These are phyloP conservation scores for Planococcus citri DNA, from an alignment of 1,140 invertebrate genomes.

Conservation along the genomic window DNA sequence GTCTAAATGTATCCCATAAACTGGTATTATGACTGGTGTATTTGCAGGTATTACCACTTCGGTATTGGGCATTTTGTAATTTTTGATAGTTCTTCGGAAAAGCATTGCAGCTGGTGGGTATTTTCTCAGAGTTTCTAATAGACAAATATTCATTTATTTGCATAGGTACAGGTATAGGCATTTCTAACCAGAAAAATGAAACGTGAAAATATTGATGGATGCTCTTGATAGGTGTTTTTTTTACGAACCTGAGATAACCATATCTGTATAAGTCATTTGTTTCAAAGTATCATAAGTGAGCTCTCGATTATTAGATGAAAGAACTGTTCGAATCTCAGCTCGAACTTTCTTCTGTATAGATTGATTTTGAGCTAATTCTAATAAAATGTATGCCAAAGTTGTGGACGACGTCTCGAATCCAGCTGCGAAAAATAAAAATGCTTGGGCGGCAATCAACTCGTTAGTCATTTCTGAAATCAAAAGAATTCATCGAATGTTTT, in stretches of 20 bases:
- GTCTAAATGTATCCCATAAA: slow-evolving; percentile 47
- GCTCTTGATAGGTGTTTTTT: not conserved
- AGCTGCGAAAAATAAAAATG: slow-evolving; percentile 49
- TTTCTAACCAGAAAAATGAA: too few species aligned
- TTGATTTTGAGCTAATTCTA: slow-evolving; percentile 43
- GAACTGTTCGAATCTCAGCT: slow-evolving; percentile 24
- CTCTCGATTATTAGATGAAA: not conserved
- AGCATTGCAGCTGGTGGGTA: slow-evolving; percentile 42
- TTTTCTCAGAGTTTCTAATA: slow-evolving; percentile 42
- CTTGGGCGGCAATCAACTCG: slow-evolving; percentile 48
- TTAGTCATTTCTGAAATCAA: slow-evolving; percentile 30
- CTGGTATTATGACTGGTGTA: slow-evolving; percentile 39
- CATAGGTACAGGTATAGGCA: too few species aligned
- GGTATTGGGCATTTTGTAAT: slow-evolving; percentile 43
- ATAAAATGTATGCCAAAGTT: slow-evolving; percentile 39
- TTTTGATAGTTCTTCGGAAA: slow-evolving; percentile 36
- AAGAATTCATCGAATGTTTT: not conserved
- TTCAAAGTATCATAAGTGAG: not conserved
- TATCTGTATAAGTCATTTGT: slow-evolving; percentile 13
- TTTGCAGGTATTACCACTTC: slow-evolving; percentile 42
- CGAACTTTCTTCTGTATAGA: slow-evolving; percentile 36
- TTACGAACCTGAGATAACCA: slow-evolving; percentile 21
- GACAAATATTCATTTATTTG: too few species aligned
- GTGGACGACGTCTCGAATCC: slow-evolving; percentile 49
- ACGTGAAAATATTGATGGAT: not conserved